A percentile compares a stretch with the other conserved stretches of the same genome.
These are phyloP conservation scores for Euplexia lucipara DNA, from an alignment of 2,888 invertebrate genomes.

Conservation along the genomic window DNA sequence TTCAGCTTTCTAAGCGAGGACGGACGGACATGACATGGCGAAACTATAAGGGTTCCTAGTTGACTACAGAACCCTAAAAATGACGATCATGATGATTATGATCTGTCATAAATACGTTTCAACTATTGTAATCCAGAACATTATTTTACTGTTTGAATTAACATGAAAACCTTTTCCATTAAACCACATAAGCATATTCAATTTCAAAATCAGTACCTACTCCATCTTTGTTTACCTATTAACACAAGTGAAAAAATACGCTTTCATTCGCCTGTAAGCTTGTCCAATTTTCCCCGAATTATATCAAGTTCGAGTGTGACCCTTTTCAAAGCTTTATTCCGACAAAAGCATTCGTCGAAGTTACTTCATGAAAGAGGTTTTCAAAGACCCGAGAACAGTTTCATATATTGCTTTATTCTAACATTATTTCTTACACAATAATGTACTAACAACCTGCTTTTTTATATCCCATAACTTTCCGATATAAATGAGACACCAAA, in stretches of 20 bases:
- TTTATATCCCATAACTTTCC: no score
- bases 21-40: no score
- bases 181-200: background rate
- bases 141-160: no score
- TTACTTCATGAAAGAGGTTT: slow-evolving; percentile 37
- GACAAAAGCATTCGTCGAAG: slow-evolving; percentile 49
- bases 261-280: background rate
- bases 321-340: slow-evolving; percentile 52
- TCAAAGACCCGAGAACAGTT: slow-evolving; percentile 20
- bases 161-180: background rate
- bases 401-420: background rate
- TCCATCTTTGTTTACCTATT: background rate
- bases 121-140: no score
- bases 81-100: no score
- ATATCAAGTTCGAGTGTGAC: slow-evolving; percentile 52
- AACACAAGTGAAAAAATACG: background rate
- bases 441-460: no score
- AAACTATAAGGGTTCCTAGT: no score
- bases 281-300: slow-evolving; percentile 49
- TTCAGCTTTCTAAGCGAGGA: no score
- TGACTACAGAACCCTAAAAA: no score
- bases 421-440: background rate
- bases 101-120: no score
- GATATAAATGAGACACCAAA: no score
- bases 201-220: background rate